Evolutionary conservation across 2,113 vertebrate species (phyloP), one percentile per base, ranked within the genome.

Genomic region (Elgaria multicarinata): DNA sequence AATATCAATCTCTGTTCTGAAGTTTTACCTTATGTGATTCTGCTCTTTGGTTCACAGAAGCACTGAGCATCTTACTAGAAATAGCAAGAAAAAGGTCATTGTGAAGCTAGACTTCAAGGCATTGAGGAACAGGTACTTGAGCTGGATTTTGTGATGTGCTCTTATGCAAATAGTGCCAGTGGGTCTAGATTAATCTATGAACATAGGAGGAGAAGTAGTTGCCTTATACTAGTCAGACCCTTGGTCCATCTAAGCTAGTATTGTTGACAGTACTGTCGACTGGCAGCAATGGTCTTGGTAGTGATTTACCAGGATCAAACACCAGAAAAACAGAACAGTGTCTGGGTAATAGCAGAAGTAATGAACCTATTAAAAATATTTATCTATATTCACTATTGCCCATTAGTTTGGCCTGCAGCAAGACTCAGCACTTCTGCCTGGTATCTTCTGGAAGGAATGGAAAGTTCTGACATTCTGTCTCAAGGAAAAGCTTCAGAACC

Each of bases 121-220:
- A 92, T 88, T 92, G 92, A 93, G 89, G 96, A 95, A 92, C 55
- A 86, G 93, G 91, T 94, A 95, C 85, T 96, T 96, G 42, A 88
- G 6, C 24, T 85, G 50, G 72, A 79, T 93, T 76, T 95, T 94
- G 50, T 91, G 87, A 94, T 93, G 89, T 91, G 92, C 31, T 55
- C 71, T 92, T 93, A 80, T 0, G 50, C 66, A 88, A 90, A 90
- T 94, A 86, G 76, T 24, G 26, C 80, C 36, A 22, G 72, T 83
- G 36, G 94, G 94, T 94, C 90, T 87, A 91, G 93, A 91, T 94
- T 95, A 91, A 95, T 95, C 88, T 94, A 88, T 96, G 94, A 95
- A 44, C 90, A 74, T 79, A n/a, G n/a, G n/a, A n/a, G n/a, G n/a
- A n/a, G n/a, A n/a, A n/a, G n/a, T n/a, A n/a, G n/a, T n/a, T n/a